Percentiles rank a stretch among this genome's conserved stretches.
These are phyloP conservation scores for Variabilichromis moorii DNA, from an alignment of 2,113 vertebrate species.

Conservation along the genomic window DNA sequence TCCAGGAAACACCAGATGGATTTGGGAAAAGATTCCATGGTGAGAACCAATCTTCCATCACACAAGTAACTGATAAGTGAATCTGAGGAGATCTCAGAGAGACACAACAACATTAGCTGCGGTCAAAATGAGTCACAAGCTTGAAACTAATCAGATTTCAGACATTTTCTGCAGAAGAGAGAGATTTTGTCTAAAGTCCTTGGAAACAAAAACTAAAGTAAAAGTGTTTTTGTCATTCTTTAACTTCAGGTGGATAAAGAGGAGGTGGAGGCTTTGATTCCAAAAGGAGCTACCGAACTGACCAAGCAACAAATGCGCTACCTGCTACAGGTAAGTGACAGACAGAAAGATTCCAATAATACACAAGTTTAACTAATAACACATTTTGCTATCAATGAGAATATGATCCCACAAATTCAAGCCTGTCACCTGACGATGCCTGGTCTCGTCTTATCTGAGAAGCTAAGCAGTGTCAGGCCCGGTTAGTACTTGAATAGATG, in stretches of 20 bases:
- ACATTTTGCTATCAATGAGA: background rate
- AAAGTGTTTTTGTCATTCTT: background rate
- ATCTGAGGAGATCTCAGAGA: background rate
- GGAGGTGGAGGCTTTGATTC: slow-evolving; percentile 86
- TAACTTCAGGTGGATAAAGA: slow-evolving; percentile 60
- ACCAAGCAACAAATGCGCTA: slow-evolving; percentile 98
- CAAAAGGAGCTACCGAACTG: slow-evolving; percentile 88
- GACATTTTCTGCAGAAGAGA: background rate
- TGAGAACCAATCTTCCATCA: slow-evolving; percentile 16
- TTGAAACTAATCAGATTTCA: background rate
- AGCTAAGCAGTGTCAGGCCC: background rate
- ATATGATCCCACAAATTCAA: background rate
- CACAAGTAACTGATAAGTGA: background rate
- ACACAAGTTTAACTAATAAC: background rate
- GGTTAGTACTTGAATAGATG: background rate
- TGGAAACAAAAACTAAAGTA: fast-evolving
- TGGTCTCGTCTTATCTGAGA: background rate
- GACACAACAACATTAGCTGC: background rate
- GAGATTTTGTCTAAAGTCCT: background rate
- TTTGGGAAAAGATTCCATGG: slow-evolving; percentile 62
- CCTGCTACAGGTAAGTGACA: slow-evolving; percentile 82
- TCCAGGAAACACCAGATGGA: slow-evolving; percentile 66
- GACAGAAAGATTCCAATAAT: background rate
- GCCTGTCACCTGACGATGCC: background rate
- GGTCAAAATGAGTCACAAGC: background rate